Base-by-base conservation (phyloP, 2,113 vertebrate species). In the Sardina pilchardus region DNA sequence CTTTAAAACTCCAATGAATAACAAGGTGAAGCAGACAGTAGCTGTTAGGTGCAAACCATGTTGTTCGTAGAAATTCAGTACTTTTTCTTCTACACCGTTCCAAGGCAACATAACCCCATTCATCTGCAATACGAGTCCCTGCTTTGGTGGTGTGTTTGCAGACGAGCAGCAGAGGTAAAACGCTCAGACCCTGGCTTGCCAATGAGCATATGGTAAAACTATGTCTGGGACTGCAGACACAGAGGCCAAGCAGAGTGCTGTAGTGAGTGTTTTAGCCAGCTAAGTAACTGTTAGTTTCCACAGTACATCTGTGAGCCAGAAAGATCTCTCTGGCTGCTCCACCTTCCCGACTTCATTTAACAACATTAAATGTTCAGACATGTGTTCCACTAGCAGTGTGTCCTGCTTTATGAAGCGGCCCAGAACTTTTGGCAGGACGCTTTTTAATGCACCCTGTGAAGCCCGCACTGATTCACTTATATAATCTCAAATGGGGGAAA, bases 301-400 rank as follows among this genome's bases (percentile, higher is more conserved):
- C 84, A 39, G 53, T 30, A 39, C 34, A 80, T 75, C 85, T 83
- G 82, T 67, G 81, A 24, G 45, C 47, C 44, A 21, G 81, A 59
- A 75, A 34, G 59, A 26, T 17, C 16, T 53, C 81, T 26, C 39
- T 59, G 71, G 82, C 83, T 30, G 81, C 45, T 87, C 84, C 63
- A 83, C 85, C 83, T 89, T 84, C 67, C 84, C 85, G 83, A 30
- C 83, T 89, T 87, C 56, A 44, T 89, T 75, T 67, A 88, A 85
- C 88, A 87, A 83, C 42, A 86, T 88, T 89, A 90, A 85, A 84
- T 82, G 85, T 86, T 85, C 86, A 86, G 89, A 87, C 81, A 84
- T 75, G 71, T 86, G 85, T 85, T 89, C 71, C 89, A 78, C 83
- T 83, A 30, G 42, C 84, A 81, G 30, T 26, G 59, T 34, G 80